Evolutionary conservation across 1,140 invertebrate genomes (phyloP).

Genomic region (Hydropsyche tenuis): DNA sequence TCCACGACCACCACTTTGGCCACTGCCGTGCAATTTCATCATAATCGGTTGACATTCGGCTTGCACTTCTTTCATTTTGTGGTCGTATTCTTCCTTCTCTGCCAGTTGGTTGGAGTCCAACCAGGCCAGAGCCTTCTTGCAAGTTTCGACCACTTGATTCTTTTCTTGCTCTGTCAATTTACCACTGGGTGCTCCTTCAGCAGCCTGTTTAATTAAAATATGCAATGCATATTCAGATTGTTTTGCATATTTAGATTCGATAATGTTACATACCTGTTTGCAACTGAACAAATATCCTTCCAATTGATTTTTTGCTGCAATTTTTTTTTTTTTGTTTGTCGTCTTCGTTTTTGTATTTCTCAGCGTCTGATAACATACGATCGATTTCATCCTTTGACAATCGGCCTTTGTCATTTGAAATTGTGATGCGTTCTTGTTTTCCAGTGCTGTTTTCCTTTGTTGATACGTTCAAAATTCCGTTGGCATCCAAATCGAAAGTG

Average conservation of each 20-base stretch:
- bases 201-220: constrained; percentile 34
- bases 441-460: constrained; percentile 81
- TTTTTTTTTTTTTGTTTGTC: constrained; percentile 69
- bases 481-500: constrained; percentile 81
- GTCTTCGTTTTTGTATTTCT: constrained; percentile 74
- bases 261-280: constrained; percentile 66
- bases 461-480: constrained; percentile 81
- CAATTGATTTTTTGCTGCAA: constrained; percentile 79
- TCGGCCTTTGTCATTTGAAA: constrained; percentile 93
- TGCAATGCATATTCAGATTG: too few species aligned
- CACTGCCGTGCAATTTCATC: constrained; percentile 75
- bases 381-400: constrained; percentile 91
- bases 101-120: constrained; percentile 70
- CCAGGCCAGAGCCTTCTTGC: constrained; percentile 65
- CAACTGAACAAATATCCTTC: constrained; percentile 84
- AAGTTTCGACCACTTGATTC: constrained; percentile 65
- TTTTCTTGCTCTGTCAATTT: constrained; percentile 69
- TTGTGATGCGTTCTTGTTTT: constrained; percentile 79
- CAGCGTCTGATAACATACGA: constrained; percentile 84
- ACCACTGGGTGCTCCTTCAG: constrained; percentile 70
- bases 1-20: constrained; percentile 54
- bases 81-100: constrained; percentile 78
- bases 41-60: constrained; percentile 76
- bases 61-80: constrained; percentile 76
- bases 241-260: background rate